Conservation (phyloP, 2,888 invertebrate genomes). For the Cerastis rubricosa region DNA sequence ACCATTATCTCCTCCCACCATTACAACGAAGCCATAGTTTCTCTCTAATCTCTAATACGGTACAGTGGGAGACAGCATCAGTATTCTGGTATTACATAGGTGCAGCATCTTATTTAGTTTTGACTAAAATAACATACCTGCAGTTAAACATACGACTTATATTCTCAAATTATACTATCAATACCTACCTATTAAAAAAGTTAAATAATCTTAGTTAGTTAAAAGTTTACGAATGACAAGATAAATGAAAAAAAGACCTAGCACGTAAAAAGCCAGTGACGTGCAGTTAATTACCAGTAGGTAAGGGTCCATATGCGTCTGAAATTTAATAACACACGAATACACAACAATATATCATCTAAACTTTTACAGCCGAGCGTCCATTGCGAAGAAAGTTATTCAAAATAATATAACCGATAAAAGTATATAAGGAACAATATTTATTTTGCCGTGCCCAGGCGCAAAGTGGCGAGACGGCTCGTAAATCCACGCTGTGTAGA, state of each 20-base stretch:
- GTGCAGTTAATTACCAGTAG: neutral
- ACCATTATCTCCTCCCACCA: slow-evolving; percentile 55
- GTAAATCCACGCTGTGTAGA: slow-evolving; percentile 77
- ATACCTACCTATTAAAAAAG: neutral
- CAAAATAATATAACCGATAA: slow-evolving; percentile 61
- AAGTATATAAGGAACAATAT: slow-evolving; percentile 59
- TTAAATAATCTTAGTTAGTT: neutral
- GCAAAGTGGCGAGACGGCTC: slow-evolving; percentile 74
- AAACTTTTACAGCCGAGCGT: slow-evolving; percentile 54
- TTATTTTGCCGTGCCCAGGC: slow-evolving; percentile 65
- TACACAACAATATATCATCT: slow-evolving; percentile 11
- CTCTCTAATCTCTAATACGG: slow-evolving; percentile 51
- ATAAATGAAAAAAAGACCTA: neutral
- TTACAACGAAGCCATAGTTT: slow-evolving; percentile 51
- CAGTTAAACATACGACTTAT: neutral
- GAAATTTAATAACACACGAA: neutral
- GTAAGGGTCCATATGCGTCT: neutral
- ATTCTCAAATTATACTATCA: neutral
- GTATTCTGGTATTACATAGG: slow-evolving; percentile 16
- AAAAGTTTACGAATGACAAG: neutral
- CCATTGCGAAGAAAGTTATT: slow-evolving; percentile 53
- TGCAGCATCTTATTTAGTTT: slow-evolving; percentile 3
- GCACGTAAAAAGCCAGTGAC: neutral
- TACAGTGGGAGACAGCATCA: slow-evolving; percentile 40
- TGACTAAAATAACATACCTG: neutral